A percentile compares a stretch with the other conserved stretches of the same genome.
Conservation (phyloP, 2,888 invertebrate genomes). For the Parelbella ahira region DNA sequence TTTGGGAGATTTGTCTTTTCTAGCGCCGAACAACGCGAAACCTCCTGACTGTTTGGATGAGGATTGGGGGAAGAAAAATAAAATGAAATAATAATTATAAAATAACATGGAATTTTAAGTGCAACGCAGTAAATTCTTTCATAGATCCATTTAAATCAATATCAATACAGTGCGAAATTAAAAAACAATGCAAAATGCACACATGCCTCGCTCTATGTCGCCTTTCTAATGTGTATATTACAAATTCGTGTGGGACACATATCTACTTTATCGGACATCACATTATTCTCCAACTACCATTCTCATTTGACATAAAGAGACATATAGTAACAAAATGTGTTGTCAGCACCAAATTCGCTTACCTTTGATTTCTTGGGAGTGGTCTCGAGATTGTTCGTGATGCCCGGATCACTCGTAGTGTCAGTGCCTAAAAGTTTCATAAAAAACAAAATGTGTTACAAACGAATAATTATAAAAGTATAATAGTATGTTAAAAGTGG, state of each 20-base stretch:
- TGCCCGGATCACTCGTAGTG: slow-evolving; percentile 68
- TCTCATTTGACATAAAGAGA: slow-evolving; percentile 41
- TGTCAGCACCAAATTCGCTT: slow-evolving; percentile 28
- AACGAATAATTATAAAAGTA: too few relatives aligned
- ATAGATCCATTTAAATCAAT: slow-evolving; percentile 4
- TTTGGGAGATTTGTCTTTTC: slow-evolving; percentile 69
- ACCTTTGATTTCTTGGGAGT: slow-evolving; percentile 75
- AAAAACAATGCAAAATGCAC: slow-evolving; percentile 41
- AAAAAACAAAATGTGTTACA: too few relatives aligned
- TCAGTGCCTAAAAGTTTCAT: slow-evolving; percentile 77
- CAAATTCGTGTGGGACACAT: slow-evolving; percentile 56
- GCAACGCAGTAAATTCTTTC: slow-evolving; percentile 5
- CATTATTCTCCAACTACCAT: slow-evolving; percentile 48
- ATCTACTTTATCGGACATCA: slow-evolving; percentile 38
- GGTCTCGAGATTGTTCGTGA: slow-evolving; percentile 70
- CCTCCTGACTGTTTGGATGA: slow-evolving; percentile 58
- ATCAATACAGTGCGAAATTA: slow-evolving; percentile 45
- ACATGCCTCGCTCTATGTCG: slow-evolving; percentile 51
- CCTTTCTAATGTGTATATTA: slow-evolving; percentile 61
- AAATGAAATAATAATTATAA: slow-evolving; percentile 57
- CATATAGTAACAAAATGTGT: slow-evolving; percentile 23
- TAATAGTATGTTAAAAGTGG: slow-evolving; percentile 18
- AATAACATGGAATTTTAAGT: slow-evolving; percentile 39
- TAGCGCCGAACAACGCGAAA: slow-evolving; percentile 64
- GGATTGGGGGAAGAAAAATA: slow-evolving; percentile 62